These are phyloP conservation scores for Anhinga rufa DNA, from an alignment of 2,113 vertebrate genomes.

Conservation along the genomic window DNA sequence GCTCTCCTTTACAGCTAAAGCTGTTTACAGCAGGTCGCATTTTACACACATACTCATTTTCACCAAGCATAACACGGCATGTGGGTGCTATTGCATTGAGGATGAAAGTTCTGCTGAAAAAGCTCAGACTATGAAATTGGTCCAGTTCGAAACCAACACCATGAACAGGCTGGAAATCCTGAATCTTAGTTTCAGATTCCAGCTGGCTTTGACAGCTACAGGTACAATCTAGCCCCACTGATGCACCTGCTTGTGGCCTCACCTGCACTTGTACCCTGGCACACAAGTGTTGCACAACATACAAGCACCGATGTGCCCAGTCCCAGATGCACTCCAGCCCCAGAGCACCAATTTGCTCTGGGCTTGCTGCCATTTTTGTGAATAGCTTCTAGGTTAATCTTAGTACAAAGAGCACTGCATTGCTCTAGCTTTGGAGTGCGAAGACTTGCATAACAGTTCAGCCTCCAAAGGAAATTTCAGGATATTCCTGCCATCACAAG, in stretches of 20 bases:
- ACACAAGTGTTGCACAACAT: fast-evolving
- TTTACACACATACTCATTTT: not conserved
- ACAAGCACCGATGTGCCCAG: not conserved
- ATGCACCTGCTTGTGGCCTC: not conserved
- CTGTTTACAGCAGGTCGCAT: not conserved
- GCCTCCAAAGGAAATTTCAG: not conserved
- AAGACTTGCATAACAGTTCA: not conserved
- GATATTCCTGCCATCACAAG: not conserved
- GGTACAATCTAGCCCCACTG: not conserved
- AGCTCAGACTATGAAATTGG: not conserved
- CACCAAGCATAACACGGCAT: not conserved
- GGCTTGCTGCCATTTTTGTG: not conserved
- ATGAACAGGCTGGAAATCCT: not conserved
- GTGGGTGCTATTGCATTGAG: not conserved
- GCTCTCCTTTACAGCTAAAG: not conserved
- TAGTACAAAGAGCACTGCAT: not conserved
- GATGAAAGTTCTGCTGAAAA: not conserved
- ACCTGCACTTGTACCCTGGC: not conserved
- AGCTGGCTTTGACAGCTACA: not conserved
- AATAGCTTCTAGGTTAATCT: not conserved
- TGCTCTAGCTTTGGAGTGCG: not conserved
- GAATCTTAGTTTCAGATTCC: not conserved
- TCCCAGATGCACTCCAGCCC: not conserved
- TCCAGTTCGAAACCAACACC: not conserved
- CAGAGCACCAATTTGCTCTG: not conserved